Percentiles rank a stretch among this genome's conserved stretches.
These are phyloP conservation scores for Brachypterus glaber DNA, from an alignment of 2,888 invertebrate species.

Conservation along the genomic window DNA sequence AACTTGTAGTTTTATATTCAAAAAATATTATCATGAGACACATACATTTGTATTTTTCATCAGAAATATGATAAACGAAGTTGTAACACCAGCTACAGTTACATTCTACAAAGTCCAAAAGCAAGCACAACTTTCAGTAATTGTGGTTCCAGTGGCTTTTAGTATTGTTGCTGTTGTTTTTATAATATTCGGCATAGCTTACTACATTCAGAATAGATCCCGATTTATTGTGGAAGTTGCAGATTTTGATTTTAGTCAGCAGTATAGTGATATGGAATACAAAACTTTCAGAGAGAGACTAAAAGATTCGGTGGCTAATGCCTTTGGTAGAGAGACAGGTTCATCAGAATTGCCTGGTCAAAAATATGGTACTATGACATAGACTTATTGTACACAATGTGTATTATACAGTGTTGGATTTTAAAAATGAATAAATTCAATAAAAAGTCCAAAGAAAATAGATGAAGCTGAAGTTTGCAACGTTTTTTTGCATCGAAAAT, in stretches of 20 bases:
- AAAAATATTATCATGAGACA: constrained; percentile 55
- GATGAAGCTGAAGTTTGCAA: no score
- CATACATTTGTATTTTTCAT: constrained; percentile 73
- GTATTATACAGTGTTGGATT: no score
- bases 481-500: no score
- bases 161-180: constrained; percentile 71
- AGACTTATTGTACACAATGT: neutral
- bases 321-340: constrained; percentile 39
- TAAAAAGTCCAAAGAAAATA: no score
- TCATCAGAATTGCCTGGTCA: constrained; percentile 36
- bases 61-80: constrained; percentile 64
- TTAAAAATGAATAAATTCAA: no score
- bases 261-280: constrained; percentile 71
- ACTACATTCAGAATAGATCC: constrained; percentile 72
- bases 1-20: constrained; percentile 53
- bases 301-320: constrained; percentile 63
- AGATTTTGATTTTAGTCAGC: constrained; percentile 81
- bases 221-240: constrained; percentile 80
- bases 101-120: constrained; percentile 77
- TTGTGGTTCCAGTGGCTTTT: constrained; percentile 78
- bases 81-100: constrained; percentile 60
- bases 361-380: constrained; percentile 40
- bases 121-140: constrained; percentile 77
- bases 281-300: constrained; percentile 78
- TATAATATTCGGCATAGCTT: constrained; percentile 80